Conservation (phyloP, 2,797 vertebrate species). For the Staurois parvus region DNA sequence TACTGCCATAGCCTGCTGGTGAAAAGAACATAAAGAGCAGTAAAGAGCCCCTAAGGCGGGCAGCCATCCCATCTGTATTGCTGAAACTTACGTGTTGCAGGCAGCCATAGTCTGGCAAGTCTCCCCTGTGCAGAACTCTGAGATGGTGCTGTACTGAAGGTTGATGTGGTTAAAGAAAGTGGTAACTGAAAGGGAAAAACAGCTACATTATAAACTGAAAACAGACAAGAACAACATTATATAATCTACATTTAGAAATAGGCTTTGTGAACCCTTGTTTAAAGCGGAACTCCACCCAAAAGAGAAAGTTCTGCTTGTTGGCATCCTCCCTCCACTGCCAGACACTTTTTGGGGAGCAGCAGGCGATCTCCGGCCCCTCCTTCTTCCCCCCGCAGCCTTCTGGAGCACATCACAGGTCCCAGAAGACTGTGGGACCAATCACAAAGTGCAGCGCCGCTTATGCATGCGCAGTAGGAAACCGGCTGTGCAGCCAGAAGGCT, state of each 20-base stretch:
- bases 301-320: no score
- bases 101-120: constrained; percentile 97
- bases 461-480: no score
- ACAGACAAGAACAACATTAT: background rate
- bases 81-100: constrained; percentile 92
- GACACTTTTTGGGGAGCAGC: no score
- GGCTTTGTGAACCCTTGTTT: no score
- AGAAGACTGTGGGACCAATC: no score
- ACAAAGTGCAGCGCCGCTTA: no score
- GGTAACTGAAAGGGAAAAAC: constrained; percentile 86
- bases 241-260: background rate
- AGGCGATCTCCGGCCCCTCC: no score
- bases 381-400: no score
- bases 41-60: background rate
- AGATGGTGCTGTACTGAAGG: constrained; percentile 99
- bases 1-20: background rate
- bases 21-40: background rate
- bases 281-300: no score
- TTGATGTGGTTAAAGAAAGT: constrained; percentile 99
- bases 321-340: no score
- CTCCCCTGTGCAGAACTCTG: constrained; percentile 98
- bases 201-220: background rate
- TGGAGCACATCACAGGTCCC: no score
- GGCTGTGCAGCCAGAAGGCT: no score
- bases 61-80: background rate